Percentiles rank a stretch among this genome's conserved stretches.
These are phyloP conservation scores for Paratilapia polleni DNA, from an alignment of 2,113 vertebrate species.

Conservation along the genomic window DNA sequence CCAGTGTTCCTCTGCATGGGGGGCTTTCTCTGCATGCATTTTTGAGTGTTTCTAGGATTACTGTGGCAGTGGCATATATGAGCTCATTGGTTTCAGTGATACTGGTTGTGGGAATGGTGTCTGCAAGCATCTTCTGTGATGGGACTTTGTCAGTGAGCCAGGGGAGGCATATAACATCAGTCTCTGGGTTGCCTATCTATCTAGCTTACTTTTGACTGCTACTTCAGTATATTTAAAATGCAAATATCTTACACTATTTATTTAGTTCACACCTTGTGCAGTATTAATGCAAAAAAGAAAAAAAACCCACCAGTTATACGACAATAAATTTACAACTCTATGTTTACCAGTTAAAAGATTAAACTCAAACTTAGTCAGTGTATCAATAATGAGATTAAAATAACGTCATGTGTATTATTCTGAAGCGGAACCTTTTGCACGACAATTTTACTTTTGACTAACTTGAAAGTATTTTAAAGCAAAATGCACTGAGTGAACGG, in stretches of 20 bases:
- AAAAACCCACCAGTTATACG: not conserved
- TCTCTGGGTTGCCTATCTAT: too few species aligned
- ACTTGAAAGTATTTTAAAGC: not conserved
- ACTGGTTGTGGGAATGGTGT: too few species aligned
- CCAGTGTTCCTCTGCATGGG: too few species aligned
- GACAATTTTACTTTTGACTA: not conserved
- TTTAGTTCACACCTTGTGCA: not conserved
- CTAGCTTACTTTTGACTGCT: not conserved
- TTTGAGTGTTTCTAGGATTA: too few species aligned
- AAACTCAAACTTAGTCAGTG: not conserved
- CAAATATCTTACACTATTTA: not conserved
- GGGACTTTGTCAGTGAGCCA: too few species aligned
- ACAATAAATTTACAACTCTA: not conserved
- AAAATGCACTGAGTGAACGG: not conserved
- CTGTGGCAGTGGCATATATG: too few species aligned
- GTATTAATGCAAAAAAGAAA: not conserved
- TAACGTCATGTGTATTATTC: not conserved
- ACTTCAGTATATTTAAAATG: not conserved
- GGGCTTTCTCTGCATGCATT: too few species aligned
- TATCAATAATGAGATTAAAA: not conserved
- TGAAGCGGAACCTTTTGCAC: not conserved
- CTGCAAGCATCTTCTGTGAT: too few species aligned
- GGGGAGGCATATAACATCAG: too few species aligned
- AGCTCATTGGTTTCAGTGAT: too few species aligned
- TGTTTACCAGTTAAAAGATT: not conserved